These are phyloP conservation scores for Hippocampus comes DNA, from an alignment of 2,113 vertebrate species.

Conservation along the genomic window DNA sequence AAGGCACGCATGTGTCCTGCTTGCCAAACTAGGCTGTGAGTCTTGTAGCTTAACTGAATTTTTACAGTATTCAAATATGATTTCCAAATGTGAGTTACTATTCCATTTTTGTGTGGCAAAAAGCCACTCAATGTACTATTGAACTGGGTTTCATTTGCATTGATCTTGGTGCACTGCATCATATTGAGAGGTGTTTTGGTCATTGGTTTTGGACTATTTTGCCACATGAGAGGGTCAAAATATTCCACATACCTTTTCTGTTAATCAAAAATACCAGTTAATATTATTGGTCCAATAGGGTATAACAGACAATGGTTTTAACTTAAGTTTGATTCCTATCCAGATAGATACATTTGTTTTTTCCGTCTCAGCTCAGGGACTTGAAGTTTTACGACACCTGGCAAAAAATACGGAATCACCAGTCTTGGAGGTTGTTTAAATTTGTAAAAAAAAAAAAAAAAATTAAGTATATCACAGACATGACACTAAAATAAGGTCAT, in stretches of 20 bases:
- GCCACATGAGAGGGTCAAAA: neutral
- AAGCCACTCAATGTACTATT: neutral
- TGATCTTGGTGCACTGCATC: neutral
- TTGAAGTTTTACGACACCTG: too few species aligned
- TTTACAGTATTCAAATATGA: neutral
- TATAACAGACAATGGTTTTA: too few species aligned
- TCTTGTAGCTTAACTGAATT: neutral
- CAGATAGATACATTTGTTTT: too few species aligned
- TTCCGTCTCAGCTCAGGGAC: too few species aligned
- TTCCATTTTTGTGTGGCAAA: neutral
- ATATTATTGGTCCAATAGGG: too few species aligned
- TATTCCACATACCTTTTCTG: neutral
- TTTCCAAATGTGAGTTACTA: constrained; percentile 35
- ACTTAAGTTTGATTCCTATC: too few species aligned
- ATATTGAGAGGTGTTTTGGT: neutral
- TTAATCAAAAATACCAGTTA: too few species aligned
- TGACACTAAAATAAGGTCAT: too few species aligned
- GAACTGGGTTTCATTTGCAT: neutral
- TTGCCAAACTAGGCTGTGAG: constrained; percentile 17
- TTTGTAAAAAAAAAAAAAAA: too few species aligned
- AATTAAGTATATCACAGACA: too few species aligned
- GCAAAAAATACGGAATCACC: too few species aligned
- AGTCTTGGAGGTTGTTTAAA: too few species aligned
- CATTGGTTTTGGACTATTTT: neutral
- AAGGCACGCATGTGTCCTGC: neutral